Base-by-base conservation (phyloP, 2,113 vertebrate species). In the Chionomys nivalis region DNA sequence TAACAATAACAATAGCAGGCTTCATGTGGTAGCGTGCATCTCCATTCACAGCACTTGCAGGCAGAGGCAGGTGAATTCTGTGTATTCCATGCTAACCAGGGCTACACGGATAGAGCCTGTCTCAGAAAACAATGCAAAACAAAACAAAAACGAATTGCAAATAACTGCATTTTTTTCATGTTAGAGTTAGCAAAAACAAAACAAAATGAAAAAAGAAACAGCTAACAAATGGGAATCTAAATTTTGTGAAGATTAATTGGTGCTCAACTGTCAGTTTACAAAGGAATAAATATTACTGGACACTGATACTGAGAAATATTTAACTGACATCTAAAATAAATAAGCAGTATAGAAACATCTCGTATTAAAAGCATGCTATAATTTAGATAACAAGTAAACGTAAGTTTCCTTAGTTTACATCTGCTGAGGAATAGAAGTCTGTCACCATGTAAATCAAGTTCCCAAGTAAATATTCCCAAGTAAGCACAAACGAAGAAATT, bases 301-400 rank as follows among this genome's bases (percentile, higher is more conserved):
- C 73, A 90, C 49, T 81, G 61, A 49, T 70, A 87, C 9, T 19
- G 3, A 79, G 1, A 86, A 33, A n/a, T 8, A 87, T 9, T 76
- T 79, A 88, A 90, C 44, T 28, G 42, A 17, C 36, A 94, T 44
- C n/a, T 93, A 23, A 89, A 94, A 88, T 36, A 17, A 94, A 92
- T 81, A 89, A 21, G 36, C 65, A 87, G 44, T 86, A 66, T 75
- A 75, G 33, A 94, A 73, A 91, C 14, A 89, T 55, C 75, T 88
- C 42, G 90, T 91, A 87, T 63, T 92, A 70, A 76, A 61, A 26
- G 14, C 28, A 87, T 95, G 44, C 39, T 89, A 70, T 26, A 63
- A 75, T 86, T 93, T 76, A 87, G 72, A 44, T 81, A 61, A 86
- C 11, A 96, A 19, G 24, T 73, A 10, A 83, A 19, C 10, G 90